These are phyloP conservation scores for Coboldia fuscipes DNA, from an alignment of 1,140 invertebrate species.

Conservation along the genomic window DNA sequence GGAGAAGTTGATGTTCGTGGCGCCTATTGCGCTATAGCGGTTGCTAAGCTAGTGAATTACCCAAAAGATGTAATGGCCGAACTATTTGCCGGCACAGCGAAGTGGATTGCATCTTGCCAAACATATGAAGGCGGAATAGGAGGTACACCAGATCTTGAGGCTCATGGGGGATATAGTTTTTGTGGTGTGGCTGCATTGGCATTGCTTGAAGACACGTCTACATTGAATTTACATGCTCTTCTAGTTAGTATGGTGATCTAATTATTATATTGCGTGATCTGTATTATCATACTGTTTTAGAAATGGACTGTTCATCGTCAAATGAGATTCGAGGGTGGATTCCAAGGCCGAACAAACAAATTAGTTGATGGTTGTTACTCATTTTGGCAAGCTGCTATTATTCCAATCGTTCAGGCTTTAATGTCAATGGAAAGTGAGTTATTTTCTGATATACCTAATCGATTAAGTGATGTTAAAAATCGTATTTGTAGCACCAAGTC, in stretches of 20 bases:
- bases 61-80: constrained; percentile 32
- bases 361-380: constrained; percentile 97
- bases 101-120: constrained; percentile 86
- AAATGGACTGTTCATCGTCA: constrained; percentile 75
- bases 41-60: constrained; percentile 74
- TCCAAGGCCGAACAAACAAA: constrained; percentile 93
- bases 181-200: constrained; percentile 81
- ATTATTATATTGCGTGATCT: too few species aligned
- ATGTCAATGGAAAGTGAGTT: constrained; percentile 26
- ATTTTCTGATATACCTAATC: too few species aligned
- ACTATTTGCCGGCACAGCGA: constrained; percentile 64
- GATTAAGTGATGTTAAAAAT: too few species aligned
- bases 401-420: constrained; percentile 49
- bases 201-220: constrained; percentile 54
- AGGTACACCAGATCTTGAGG: constrained; percentile 84
- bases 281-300: constrained; percentile 20
- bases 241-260: constrained; percentile 46
- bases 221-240: constrained; percentile 58
- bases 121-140: constrained; percentile 98
- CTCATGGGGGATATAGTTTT: constrained; percentile 96
- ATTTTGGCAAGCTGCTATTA: constrained; percentile 91
- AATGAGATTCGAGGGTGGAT: constrained; percentile 79
- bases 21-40: constrained; percentile 81
- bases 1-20: constrained; percentile 94
- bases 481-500: neutral